Conservation (phyloP, 2,888 invertebrate species). For the Lottia scabra region DNA sequence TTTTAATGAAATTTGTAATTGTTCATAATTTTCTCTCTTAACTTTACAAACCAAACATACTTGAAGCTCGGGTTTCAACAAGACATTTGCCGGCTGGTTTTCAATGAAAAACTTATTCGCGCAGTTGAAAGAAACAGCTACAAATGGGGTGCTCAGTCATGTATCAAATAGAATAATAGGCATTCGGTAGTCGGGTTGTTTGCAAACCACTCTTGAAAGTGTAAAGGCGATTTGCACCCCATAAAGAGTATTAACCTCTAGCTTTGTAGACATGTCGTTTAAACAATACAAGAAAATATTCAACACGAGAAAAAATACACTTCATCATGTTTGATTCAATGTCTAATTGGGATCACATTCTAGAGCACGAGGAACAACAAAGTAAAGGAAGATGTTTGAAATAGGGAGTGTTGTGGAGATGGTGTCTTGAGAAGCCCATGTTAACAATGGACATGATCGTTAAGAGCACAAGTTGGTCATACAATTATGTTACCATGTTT, state of each 20-base stretch:
- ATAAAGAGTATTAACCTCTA: not conserved
- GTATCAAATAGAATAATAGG: constrained; percentile 8
- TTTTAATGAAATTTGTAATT: too few relatives aligned
- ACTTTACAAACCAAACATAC: too few relatives aligned
- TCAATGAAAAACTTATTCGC: not conserved
- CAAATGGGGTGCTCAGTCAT: not conserved
- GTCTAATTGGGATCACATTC: constrained; percentile 2
- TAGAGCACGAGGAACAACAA: not conserved
- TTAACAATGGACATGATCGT: not conserved
- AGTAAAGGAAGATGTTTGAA: not conserved
- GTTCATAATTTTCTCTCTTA: too few relatives aligned
- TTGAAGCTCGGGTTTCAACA: too few relatives aligned
- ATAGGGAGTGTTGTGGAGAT: not conserved
- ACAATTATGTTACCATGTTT: not conserved
- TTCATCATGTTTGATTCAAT: not conserved
- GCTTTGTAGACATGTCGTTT: not conserved
- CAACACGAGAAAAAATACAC: not conserved
- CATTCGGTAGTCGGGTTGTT: constrained; percentile 17
- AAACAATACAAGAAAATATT: not conserved
- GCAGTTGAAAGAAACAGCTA: not conserved
- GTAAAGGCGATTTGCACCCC: constrained; percentile 15
- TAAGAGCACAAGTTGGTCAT: constrained; percentile 4
- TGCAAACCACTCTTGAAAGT: constrained; percentile 24
- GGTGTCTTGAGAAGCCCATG: not conserved
- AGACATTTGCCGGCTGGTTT: not conserved